Evolutionary conservation across 2,797 vertebrate genomes (phyloP), one percentile per base, ranked within the genome.

Genomic region (Silurus lanzhouensis): DNA sequence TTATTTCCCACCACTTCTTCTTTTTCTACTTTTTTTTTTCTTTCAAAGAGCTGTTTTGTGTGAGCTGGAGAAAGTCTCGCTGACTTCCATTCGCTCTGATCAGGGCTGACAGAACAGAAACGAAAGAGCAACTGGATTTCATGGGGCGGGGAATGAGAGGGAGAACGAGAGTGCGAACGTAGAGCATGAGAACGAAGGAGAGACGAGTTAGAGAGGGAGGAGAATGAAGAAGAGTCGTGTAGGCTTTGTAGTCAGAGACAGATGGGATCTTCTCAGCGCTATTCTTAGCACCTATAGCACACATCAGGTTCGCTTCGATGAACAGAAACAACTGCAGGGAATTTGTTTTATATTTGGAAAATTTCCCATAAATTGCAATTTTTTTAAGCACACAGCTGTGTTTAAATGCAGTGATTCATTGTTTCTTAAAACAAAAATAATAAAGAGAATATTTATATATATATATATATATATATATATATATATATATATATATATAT

Each of bases 1-100:
- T 95, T 94, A 95, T 93, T 89, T 94, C 94, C 93, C 91, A 93
- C 94, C 94, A 93, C 94, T 83, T 64, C 58, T 61, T 78, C 22
- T 79, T 64, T 63, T 79, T 78, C 76, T 91, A 91, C 93, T 91
- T 89, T 38, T 87, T 87, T 81, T 92, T 92, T 93, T 75, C 60
- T 88, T 81, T 20, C 82, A 81, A 81, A 87, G 78, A 44, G 70
- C 77, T 81, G 83, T 75, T 84, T 68, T 87, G 82, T 87, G 68
- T 67, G 82, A 87, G 82, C 77, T 92, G 92, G 91, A 91, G 46
- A 78, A 92, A 92, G 92, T 92, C 89, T 89, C 91, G 90, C 90
- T 93, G 94, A 94, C 93, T 92, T 93, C 93, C 87, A 92, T 93
- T 93, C 89, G 91, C 92, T 87, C 89, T 92, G 92, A 92, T 90